Base-by-base conservation (phyloP, 2,113 vertebrate genomes). In the Ailurus styani region DNA sequence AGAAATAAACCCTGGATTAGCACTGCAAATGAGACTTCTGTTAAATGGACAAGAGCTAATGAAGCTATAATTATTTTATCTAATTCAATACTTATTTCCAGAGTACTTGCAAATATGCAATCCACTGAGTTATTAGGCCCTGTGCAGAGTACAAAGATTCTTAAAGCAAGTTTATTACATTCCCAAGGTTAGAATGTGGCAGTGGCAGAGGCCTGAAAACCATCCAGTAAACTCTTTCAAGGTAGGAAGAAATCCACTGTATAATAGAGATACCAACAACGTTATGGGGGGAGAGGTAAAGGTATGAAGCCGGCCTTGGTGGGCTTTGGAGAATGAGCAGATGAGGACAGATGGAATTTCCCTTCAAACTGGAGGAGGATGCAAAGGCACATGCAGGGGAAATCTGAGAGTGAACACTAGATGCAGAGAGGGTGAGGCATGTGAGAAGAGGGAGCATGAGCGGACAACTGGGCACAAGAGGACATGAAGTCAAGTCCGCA, bases 51-150 rank as follows among this genome's bases (percentile, higher is more conserved):
- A 96, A 90, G 34, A 25, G 55, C 75, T 98, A 95, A 97, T 93
- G 85, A 98, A 81, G 62, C 93, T 96, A 45, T 91, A 95, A 97
- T 96, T 90, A 95, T 75, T 95, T 96, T 78, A 96, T 31, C 50
- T 42, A 93, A 75, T 64, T 97, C 85, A 93, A 88, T 77, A 68
- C 87, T 92, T 95, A 90, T 84, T 95, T 92, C 45, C 81, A 15
- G 15, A 97, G 47, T 54, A 70, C 85, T 94, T 95, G 86, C 62
- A 96, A 97, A 96, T 93, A 94, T 75, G 31, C 37, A 93, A 50
- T 47, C 62, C 68, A 87, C 60, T 77, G n/a, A 91, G 27, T 70
- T 27, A 47, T 70, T 27, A 47, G 62, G 72, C 18, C 75, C 77
- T 93, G 40, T 11, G 57, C 70, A 95, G 73, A 91, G 70, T 42